Base-by-base conservation (phyloP, 2,797 vertebrate genomes). In the Cynopterus sphinx region DNA sequence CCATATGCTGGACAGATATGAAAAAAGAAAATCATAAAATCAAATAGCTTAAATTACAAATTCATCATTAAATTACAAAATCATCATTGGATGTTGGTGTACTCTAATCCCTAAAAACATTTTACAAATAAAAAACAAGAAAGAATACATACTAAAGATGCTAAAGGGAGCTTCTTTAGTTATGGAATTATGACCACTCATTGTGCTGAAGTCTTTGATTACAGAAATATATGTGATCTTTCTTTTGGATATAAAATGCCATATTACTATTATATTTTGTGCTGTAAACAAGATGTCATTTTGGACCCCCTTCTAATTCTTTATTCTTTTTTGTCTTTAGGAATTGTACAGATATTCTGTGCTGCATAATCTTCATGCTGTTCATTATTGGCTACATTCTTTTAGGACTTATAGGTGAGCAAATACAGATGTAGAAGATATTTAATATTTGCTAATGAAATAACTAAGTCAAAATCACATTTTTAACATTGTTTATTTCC, bases 401-500 rank as follows among this genome's bases (percentile, higher is more conserved):
- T 41, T 98, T 99, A 98, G 99, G 99, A 97, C 99, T 99, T 36
- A 97, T 99, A 91, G 99, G 99, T 99, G 98, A 99, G 99, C 99
- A 97, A 95, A 87, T 6, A 28, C 65, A 95, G 67, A 55, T 90
- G 55, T 21, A 85, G 55, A 71, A 36, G 39, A 79, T 49, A 55
- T 28, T 97, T 90, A 90, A 89, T 19, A 6, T 90, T 55, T 55
- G 9, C 49, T 81, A 55, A 49, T 61, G 46, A 73, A 86, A 51
- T 86, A 91, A 24, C 59, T 93, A 92, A 90, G 21, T 82, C 87
- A 88, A 33, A 51, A 2, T 83, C 61, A 55, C 1, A 39, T 79
- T 92, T 97, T 96, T 95, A 96, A 91, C 41, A 78, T 84, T 51
- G 10, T 88, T 95, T 89, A 88, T 49, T 92, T 70, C 19, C 5